Base-by-base conservation (phyloP, 2,797 vertebrate genomes). In the Tragelaphus oryx region DNA sequence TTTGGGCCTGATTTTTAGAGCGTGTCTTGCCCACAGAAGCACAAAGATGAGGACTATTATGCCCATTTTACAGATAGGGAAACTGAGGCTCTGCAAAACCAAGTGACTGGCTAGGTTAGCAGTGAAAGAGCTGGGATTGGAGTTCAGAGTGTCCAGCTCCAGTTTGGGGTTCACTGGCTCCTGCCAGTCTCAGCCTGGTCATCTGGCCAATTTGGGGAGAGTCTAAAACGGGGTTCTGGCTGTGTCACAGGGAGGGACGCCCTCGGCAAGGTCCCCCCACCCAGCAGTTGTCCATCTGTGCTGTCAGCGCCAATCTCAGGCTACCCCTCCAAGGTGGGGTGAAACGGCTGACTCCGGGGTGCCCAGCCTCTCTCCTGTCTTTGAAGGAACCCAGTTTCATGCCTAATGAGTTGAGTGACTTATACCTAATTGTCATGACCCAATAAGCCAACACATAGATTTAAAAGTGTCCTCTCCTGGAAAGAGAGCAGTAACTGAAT, bases 321-420 rank as follows among this genome's bases (percentile, higher is more conserved):
- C 8, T 1, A 8, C 24, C 37, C 65, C 3, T 71, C 22, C 4
- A n/a, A 24, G 33, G 41, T 48, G 59, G 75, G 4, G 16, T 20
- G 20, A n/a, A 4, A 28, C 1, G 1, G 59, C 59, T 60, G 59
- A 16, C 28, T 30, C 28, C 0, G 0, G 28, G 59, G 13, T 30
- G 6, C 28, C 28, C 28, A 10, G n/a, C 10, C 5, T 17, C 16
- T 55, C 33, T 30, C 5, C 52, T 41, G 11, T 62, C 26, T 74
- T 95, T 3, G 3, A 54, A 78, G 62, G 46, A 91, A 82, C 37
- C 52, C 87, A 89, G 57, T 78, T 93, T 89, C 62, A 50, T 80
- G 84, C 80, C 75, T 54, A 54, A n/a, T 80, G 76, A 26, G 12
- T 76, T 12, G 18, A 89, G 44, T 44, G 76, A 76, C 91, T 95